A percentile compares a stretch with the other conserved stretches of the same genome.
Conservation (phyloP, 2,113 vertebrate genomes). For the Elanoides forficatus region DNA sequence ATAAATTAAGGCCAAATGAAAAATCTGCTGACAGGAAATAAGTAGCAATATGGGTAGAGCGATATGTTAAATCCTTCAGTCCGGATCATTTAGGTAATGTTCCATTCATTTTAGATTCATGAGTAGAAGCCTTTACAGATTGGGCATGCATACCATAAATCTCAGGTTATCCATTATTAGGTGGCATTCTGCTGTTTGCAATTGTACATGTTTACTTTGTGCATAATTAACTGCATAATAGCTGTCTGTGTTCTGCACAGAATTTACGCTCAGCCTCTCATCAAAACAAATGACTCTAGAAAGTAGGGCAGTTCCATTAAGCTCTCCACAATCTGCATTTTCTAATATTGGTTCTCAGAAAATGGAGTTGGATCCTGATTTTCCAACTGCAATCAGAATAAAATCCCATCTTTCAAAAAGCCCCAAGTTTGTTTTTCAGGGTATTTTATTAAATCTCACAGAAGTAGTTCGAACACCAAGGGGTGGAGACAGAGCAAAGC, state of each 20-base stretch:
- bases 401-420: slow-evolving; percentile 4
- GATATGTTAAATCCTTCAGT: slow-evolving; percentile 84
- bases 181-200: slow-evolving; percentile 75
- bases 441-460: slow-evolving; percentile 42
- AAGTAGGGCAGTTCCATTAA: slow-evolving; percentile 72
- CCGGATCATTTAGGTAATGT: slow-evolving; percentile 89
- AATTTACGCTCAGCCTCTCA: slow-evolving; percentile 68
- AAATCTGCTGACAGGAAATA: slow-evolving; percentile 82
- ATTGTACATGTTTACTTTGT: slow-evolving; percentile 81
- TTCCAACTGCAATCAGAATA: background rate
- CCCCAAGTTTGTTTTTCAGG: background rate
- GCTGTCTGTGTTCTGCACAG: slow-evolving; percentile 69
- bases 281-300: slow-evolving; percentile 69
- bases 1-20: slow-evolving; percentile 82
- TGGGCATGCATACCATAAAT: slow-evolving; percentile 78
- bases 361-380: background rate
- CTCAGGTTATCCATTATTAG: slow-evolving; percentile 81
- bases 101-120: slow-evolving; percentile 88
- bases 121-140: slow-evolving; percentile 77
- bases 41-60: slow-evolving; percentile 81
- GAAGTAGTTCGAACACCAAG: background rate
- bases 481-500: background rate
- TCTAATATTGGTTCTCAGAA: slow-evolving; percentile 46
- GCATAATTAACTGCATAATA: slow-evolving; percentile 82
- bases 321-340: slow-evolving; percentile 48